phyloP scores from a whole-genome alignment of 2,113 vertebrate genomes.

The Sceloporus undulatus region DNA sequence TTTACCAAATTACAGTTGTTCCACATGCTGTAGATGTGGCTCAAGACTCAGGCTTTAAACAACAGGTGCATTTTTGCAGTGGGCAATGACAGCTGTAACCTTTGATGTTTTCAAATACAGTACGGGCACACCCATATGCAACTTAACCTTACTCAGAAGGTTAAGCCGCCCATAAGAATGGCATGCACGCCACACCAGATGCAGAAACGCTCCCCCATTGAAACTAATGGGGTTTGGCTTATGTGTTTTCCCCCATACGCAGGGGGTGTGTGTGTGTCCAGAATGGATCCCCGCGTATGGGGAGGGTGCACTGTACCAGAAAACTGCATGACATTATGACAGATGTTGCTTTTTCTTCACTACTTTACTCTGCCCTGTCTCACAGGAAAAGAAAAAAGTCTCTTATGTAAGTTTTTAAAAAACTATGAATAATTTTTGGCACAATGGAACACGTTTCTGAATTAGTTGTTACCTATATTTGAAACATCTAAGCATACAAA shows the following conservation, averaged over 20 bases:
- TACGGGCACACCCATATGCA: too few species aligned
- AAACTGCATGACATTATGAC: conserved; percentile 23
- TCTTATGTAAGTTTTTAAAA: conserved; percentile 72
- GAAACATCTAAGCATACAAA: conserved; percentile 79
- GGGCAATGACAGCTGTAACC: conserved; percentile 30
- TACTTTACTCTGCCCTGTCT: conserved; percentile 52
- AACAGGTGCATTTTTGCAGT: conserved; percentile 69
- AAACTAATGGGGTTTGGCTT: too few species aligned
- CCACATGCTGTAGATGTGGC: not conserved
- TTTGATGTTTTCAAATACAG: conserved; percentile 48
- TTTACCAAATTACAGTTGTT: not conserved
- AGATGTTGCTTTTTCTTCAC: conserved; percentile 75
- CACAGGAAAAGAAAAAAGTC: conserved; percentile 57
- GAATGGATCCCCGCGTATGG: too few species aligned
- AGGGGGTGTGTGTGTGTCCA: too few species aligned
- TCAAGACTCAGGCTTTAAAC: conserved; percentile 53
- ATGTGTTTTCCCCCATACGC: too few species aligned
- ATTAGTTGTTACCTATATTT: conserved; percentile 72
- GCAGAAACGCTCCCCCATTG: too few species aligned
- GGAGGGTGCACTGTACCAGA: not conserved
- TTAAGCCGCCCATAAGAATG: too few species aligned
- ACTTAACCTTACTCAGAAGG: too few species aligned
- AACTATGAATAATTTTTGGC: conserved; percentile 68
- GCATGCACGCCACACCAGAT: too few species aligned
- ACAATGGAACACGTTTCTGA: conserved; percentile 74